Base-by-base conservation (phyloP, 1,140 invertebrate genomes). In the Caenorhabditis briggsae region DNA sequence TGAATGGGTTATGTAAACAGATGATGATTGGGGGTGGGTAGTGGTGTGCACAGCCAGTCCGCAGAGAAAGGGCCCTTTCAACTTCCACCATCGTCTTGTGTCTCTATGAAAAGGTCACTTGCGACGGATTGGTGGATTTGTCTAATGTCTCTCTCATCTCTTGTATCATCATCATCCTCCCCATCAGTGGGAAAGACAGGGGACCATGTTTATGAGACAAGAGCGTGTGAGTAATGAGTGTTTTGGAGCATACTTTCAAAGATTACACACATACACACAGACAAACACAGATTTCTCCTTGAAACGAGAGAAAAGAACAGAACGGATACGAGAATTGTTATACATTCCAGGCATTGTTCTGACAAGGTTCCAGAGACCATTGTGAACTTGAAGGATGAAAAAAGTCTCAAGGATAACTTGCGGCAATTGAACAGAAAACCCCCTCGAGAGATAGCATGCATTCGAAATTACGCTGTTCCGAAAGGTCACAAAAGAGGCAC, bases 1-100 rank as follows among this genome's bases (percentile, higher is more conserved):
- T 78, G 70, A 78, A 78, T 48, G 46, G 46, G 70, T 78, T 78
- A 78, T 78, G 70, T 78, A 78, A 78, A 78, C 70, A 78, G n/a
- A 50, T 50, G 70, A 78, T 50, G 70, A 78, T 78, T 50, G 70
- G n/a, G 56, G 33, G 46, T 48, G 70, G 25, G 70, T 46, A 50
- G 8, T 33, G 33, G 33, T 33, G 33, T 70, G 64, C 64, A 70
- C 64, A 70, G 43, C 64, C 33, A 33, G 33, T 3, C 33, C 33
- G 33, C 33, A 33, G 33, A 70, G 41, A 70, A 33, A 43, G 70
- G 50, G 70, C 46, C 46, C 11, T 46, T 11, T 23, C 70, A 78
- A 78, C 70, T 78, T 78, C 23, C 70, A 53, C 70, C 70, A 78
- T 78, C 43, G 12, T 78, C 12, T 8, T 78, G 43, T 41, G 70